Evolutionary conservation across 2,888 invertebrate species (phyloP), one percentile per base, ranked within the genome.

Genomic region (Spialia ferax): DNA sequence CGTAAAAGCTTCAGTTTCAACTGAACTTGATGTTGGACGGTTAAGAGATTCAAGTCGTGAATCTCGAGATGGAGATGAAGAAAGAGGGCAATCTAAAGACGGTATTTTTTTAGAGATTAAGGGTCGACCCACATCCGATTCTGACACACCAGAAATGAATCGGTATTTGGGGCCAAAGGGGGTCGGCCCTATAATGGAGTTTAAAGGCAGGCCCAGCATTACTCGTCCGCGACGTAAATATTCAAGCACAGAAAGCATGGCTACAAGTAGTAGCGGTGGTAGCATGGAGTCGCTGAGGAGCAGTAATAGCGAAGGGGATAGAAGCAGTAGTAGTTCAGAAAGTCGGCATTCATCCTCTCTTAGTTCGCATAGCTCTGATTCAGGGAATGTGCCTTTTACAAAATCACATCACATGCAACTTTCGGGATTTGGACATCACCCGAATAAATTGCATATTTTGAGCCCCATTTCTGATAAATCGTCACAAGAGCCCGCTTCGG

Each of bases 401-500:
- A 95, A 95, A 77, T 94, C 95, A 63, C 95, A 95, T 78, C 88
- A 95, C 75, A 94, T 95, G 88, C 96, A 95, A 75, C 84, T 96
- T 66, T 95, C 96, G 78, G 96, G 96, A 82, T 96, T 96, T 85
- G 94, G 95, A 66, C 95, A 96, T 76, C 96, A 97, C 85, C 95
- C 96, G 68, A 95, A 94, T 84, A 97, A 97, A 85, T 91, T 97
- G 75, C 97, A 98, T 87, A 97, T 98, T 82, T 94, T 98, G 56
- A 98, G 97, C 78, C 98, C 98, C 20, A 98, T 98, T 79, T 97
- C 97, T 68, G 98, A 98, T 87, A 98, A 97, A 88, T 97, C 97
- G 22, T 97, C 97, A 0, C 97, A 97, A 86, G 98, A 98, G 81
- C 97, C 97, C 15, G 96, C 95, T 20, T 97, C 97, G 7, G 97